Conservation (phyloP, 2,113 vertebrate species). For the Turdus rufiventris region DNA sequence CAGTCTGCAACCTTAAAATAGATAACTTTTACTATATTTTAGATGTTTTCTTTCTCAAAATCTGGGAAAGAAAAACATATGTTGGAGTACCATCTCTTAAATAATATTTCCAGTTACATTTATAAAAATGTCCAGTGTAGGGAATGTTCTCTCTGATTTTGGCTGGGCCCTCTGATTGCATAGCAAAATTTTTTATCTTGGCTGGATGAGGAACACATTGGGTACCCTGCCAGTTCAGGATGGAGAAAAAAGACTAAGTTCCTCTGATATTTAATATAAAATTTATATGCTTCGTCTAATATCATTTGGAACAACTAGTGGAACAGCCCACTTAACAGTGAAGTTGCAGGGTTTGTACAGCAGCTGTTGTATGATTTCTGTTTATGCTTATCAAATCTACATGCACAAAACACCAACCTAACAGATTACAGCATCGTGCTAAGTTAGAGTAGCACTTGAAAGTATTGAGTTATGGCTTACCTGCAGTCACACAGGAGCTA, state of each 20-base stretch:
- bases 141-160: background rate
- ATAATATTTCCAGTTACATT: background rate
- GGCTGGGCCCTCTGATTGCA: background rate
- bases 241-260: background rate
- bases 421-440: background rate
- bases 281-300: background rate
- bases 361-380: background rate
- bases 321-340: background rate
- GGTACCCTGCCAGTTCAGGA: background rate
- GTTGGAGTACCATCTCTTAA: background rate
- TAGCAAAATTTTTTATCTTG: background rate
- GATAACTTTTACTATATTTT: background rate
- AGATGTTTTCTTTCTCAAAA: background rate
- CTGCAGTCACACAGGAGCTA: background rate
- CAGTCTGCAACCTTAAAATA: background rate
- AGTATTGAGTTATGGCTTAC: background rate
- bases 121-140: background rate
- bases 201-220: background rate
- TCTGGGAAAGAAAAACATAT: background rate
- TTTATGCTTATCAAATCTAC: background rate
- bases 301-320: background rate
- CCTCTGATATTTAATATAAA: background rate
- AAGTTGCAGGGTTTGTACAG: background rate
- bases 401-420: background rate
- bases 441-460: background rate